Percentiles rank a stretch among this genome's conserved stretches.
Conservation (phyloP, 2,797 vertebrate species). For the Sebastes melanostomus region DNA sequence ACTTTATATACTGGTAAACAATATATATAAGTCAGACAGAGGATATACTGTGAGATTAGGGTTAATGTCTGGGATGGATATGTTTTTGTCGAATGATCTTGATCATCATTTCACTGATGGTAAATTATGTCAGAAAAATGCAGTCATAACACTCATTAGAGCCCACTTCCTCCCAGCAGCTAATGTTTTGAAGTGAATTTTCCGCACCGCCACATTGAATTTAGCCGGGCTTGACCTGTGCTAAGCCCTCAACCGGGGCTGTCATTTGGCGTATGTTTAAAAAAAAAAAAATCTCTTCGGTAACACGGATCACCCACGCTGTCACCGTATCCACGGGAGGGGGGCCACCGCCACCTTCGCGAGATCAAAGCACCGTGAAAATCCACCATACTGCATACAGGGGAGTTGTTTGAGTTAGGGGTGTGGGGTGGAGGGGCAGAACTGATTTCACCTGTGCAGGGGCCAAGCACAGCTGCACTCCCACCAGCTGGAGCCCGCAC, state of each 20-base stretch:
- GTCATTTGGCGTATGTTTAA: constrained; percentile 57
- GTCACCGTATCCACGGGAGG: constrained; percentile 46
- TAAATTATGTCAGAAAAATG: constrained; percentile 29
- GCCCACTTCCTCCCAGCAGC: constrained; percentile 38
- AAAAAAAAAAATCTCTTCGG: constrained; percentile 42
- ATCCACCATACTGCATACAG: constrained; percentile 49
- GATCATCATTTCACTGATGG: constrained; percentile 16
- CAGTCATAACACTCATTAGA: constrained; percentile 51
- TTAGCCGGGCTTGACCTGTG: constrained; percentile 66
- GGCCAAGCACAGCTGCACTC: constrained; percentile 63
- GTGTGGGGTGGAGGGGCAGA: constrained; percentile 4
- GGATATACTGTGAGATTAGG: constrained; percentile 17
- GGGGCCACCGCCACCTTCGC: constrained; percentile 33
- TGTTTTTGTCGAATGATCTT: constrained; percentile 11
- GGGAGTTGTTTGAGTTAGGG: constrained; percentile 13
- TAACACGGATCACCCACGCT: constrained; percentile 61
- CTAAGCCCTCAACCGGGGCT: constrained; percentile 57
- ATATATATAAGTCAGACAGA: constrained; percentile 1
- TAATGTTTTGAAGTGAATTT: constrained; percentile 71
- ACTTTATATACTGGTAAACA: not conserved
- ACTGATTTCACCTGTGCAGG: constrained; percentile 72
- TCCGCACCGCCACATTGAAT: constrained; percentile 69
- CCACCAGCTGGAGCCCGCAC: constrained; percentile 61
- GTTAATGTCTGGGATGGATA: constrained; percentile 24
- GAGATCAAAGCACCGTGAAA: constrained; percentile 74